These are phyloP conservation scores for Malurus alboscapulatus DNA, from an alignment of 2,113 vertebrate genomes.

Conservation along the genomic window DNA sequence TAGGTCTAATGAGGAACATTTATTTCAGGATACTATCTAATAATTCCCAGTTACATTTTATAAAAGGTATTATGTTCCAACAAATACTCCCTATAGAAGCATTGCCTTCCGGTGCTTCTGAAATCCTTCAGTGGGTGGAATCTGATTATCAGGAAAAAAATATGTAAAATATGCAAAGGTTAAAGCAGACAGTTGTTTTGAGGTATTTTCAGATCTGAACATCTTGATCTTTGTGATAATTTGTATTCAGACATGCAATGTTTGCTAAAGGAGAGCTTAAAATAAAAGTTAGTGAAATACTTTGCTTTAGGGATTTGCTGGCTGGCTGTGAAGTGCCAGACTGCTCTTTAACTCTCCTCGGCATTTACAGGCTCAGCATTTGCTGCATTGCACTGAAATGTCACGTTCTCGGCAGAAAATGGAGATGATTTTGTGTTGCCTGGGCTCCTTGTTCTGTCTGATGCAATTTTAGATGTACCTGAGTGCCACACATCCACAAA, in stretches of 20 bases:
- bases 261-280: conserved; percentile 10
- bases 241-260: background rate
- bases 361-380: background rate
- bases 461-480: background rate
- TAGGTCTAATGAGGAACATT: background rate
- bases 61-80: background rate
- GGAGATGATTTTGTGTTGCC: background rate
- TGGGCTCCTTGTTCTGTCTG: background rate
- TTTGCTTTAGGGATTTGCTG: background rate
- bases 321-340: background rate
- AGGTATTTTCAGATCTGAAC: conserved; percentile 43
- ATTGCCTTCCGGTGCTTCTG: background rate
- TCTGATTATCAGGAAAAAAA: conserved; percentile 1
- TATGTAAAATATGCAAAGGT: conserved; percentile 7
- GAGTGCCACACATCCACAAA: background rate
- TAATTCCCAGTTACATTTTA: background rate
- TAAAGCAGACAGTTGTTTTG: conserved; percentile 27
- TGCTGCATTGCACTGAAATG: conserved; percentile 2
- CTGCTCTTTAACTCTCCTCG: background rate
- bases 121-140: conserved; percentile 20
- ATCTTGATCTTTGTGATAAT: conserved; percentile 42
- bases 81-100: background rate
- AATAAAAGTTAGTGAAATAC: background rate
- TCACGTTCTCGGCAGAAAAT: background rate
- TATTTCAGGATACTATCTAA: background rate